Evolutionary conservation across 2,113 vertebrate species (phyloP).

Genomic region (Tetraodon nigroviridis): DNA sequence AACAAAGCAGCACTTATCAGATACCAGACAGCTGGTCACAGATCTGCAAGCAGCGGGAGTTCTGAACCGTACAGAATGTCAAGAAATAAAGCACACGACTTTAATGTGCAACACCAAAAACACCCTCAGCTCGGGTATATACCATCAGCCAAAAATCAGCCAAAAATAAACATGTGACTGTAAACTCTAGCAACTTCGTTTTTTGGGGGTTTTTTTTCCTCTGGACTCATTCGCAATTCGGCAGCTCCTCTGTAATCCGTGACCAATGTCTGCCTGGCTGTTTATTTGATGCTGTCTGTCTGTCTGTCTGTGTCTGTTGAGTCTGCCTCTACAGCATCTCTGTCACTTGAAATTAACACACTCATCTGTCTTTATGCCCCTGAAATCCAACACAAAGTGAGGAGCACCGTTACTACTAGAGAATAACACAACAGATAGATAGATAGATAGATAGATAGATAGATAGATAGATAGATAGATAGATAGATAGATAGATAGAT

Average conservation of each 20-base stretch:
- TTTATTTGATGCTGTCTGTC: slow-evolving; percentile 32
- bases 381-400: slow-evolving; percentile 9
- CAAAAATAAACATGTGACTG: background rate
- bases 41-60: no score
- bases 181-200: background rate
- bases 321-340: slow-evolving; percentile 33
- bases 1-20: no score
- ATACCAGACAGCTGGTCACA: no score
- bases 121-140: no score
- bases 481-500: no score
- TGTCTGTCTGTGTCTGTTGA: slow-evolving; percentile 33
- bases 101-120: no score
- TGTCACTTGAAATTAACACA: slow-evolving; percentile 55
- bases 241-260: slow-evolving; percentile 19
- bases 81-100: background rate
- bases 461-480: no score
- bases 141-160: background rate
- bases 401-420: slow-evolving; percentile 5
- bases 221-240: slow-evolving; percentile 14
- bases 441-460: no score
- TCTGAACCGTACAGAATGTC: background rate
- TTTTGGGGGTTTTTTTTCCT: no score
- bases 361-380: slow-evolving; percentile 23
- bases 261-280: slow-evolving; percentile 27
- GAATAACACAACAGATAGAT: slow-evolving; percentile 15